Percentiles rank a stretch among this genome's conserved stretches.
These are phyloP conservation scores for Apamea crenata DNA, from an alignment of 2,888 invertebrate species.

Conservation along the genomic window DNA sequence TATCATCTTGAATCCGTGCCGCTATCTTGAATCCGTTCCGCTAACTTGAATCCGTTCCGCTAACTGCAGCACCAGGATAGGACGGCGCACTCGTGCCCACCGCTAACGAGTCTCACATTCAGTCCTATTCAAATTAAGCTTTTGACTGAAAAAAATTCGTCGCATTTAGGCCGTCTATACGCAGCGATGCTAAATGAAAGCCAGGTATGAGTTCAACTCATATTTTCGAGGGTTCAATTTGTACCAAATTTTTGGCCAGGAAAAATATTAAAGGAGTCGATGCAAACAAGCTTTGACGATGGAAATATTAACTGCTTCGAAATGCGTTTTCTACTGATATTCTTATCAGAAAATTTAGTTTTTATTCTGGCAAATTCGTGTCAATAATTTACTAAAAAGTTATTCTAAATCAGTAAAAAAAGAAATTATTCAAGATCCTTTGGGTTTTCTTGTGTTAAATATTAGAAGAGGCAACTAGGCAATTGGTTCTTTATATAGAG, in stretches of 20 bases:
- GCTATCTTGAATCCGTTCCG: no score
- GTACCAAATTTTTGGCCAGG: constrained; percentile 28
- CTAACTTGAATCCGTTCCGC: constrained; percentile 27
- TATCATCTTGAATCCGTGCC: background rate
- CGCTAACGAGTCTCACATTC: constrained; percentile 77
- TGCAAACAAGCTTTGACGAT: background rate
- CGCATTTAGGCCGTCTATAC: constrained; percentile 71
- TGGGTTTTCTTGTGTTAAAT: background rate
- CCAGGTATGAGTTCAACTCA: constrained; percentile 37
- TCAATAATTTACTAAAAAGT: background rate
- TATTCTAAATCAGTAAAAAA: no score
- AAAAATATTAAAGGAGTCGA: background rate
- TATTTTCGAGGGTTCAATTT: constrained; percentile 49
- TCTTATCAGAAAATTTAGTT: no score
- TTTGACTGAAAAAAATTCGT: constrained; percentile 75
- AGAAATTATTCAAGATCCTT: no score
- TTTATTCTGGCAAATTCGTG: background rate
- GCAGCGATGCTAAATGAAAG: constrained; percentile 57
- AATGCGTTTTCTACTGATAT: background rate
- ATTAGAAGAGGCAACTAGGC: no score
- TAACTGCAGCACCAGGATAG: constrained; percentile 25
- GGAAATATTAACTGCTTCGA: background rate
- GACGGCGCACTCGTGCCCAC: constrained; percentile 49
- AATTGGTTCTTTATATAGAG: no score
- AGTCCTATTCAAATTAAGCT: constrained; percentile 81